phyloP scores from a whole-genome alignment of 30 jellyfish, hydroid and myxozoan genomes.

The Pseudorhiza aurosa region DNA sequence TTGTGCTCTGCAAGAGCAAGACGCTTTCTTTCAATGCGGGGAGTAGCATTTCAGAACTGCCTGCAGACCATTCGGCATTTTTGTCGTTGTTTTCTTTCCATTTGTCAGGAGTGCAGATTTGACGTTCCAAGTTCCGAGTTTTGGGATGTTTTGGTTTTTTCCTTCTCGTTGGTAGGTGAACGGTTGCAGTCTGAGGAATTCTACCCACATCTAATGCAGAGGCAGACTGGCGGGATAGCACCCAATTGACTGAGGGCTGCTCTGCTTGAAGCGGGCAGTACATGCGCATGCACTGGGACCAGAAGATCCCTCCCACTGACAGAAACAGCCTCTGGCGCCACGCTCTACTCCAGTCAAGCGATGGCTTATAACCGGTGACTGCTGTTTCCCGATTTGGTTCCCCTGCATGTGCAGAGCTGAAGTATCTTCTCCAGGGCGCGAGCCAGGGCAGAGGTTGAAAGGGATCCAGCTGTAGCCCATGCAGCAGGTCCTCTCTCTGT shows the following conservation, averaged over 20 bases:
- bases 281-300: slow-evolving; percentile 35
- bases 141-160: too few species aligned
- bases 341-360: background rate
- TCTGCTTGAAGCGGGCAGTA: slow-evolving; percentile 14
- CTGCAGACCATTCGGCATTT: too few species aligned
- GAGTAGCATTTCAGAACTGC: too few species aligned
- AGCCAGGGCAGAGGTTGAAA: slow-evolving; percentile 30
- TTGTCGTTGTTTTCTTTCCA: too few species aligned
- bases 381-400: slow-evolving; percentile 37
- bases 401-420: background rate
- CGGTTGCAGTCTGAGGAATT: too few species aligned
- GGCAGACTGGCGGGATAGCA: slow-evolving; percentile 37
- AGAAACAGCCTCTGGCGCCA: slow-evolving; percentile 28
- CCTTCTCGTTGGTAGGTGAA: too few species aligned
- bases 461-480: slow-evolving; percentile 19
- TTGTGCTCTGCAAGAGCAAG: too few species aligned
- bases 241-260: slow-evolving; percentile 29
- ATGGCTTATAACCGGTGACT: slow-evolving; percentile 26
- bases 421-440: slow-evolving; percentile 49
- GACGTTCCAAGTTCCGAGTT: too few species aligned
- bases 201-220: too few species aligned
- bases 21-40: too few species aligned
- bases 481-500: slow-evolving; percentile 11
- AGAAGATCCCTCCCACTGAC: slow-evolving; percentile 1
- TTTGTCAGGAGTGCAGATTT: too few species aligned